Conservation (phyloP, 2,113 vertebrate genomes). For the Hippolais icterina region DNA sequence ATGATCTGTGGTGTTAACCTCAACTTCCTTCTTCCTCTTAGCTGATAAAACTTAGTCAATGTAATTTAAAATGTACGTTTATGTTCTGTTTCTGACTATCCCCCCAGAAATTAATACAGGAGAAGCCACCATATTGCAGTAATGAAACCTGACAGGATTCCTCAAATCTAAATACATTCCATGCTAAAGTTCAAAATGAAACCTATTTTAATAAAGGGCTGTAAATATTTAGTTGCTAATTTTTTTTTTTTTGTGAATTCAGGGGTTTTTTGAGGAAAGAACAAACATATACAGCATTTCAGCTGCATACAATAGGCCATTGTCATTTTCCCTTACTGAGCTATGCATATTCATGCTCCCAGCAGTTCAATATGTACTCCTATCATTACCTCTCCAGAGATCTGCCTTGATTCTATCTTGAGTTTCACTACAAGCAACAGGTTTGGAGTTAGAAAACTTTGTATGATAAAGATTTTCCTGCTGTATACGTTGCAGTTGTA, state of each 20-base stretch:
- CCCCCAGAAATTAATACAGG: no score
- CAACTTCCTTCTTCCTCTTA: background rate
- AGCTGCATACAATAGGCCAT: background rate
- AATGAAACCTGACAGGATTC: background rate
- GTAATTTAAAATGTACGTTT: background rate
- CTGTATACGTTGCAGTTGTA: background rate
- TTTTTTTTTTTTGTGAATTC: background rate
- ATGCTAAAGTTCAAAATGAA: background rate
- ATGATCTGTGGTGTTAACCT: background rate
- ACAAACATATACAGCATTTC: background rate
- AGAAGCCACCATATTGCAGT: background rate
- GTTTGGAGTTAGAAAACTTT: background rate
- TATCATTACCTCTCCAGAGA: background rate
- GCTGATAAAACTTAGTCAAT: background rate
- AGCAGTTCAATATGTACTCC: background rate
- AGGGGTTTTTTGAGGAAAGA: background rate
- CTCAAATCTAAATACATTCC: background rate
- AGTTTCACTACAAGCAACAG: background rate
- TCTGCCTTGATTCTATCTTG: rapidly evolving
- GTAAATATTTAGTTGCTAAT: background rate
- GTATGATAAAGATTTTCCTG: background rate
- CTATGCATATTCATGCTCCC: background rate
- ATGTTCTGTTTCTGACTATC: background rate
- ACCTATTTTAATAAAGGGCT: background rate
- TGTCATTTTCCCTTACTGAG: background rate